Evolutionary conservation across 2,113 vertebrate species (phyloP).

Genomic region (Solea senegalensis): DNA sequence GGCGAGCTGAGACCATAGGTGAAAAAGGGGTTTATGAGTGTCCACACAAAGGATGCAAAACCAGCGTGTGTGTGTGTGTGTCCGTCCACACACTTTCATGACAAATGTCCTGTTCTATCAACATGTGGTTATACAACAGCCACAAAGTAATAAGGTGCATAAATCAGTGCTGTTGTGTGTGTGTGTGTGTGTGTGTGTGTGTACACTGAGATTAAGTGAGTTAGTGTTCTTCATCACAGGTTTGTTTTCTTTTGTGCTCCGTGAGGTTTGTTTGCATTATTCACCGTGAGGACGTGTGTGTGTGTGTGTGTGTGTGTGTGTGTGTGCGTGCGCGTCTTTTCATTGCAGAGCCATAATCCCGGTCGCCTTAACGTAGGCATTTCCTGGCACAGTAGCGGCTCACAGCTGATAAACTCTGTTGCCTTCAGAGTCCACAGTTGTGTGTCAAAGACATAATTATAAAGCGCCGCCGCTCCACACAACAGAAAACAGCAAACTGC

Average conservation of each 20-base stretch:
- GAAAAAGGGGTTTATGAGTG: too few relatives aligned
- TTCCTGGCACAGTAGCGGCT: slow-evolving; percentile 36
- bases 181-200: not conserved
- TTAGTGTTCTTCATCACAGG: not conserved
- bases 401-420: slow-evolving; percentile 3
- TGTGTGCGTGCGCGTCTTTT: slow-evolving; percentile 6
- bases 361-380: slow-evolving; percentile 5
- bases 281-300: too few relatives aligned
- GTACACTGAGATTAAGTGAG: not conserved
- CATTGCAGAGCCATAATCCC: slow-evolving; percentile 22
- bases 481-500: not conserved
- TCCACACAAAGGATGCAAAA: too few relatives aligned
- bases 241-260: not conserved
- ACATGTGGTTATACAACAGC: not conserved
- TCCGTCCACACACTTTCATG: not conserved
- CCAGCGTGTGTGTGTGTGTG: too few relatives aligned
- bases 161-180: slow-evolving; percentile 1
- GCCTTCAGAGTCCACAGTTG: slow-evolving; percentile 25
- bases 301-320: not conserved
- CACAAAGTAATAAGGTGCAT: slow-evolving; percentile 1
- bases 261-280: not conserved
- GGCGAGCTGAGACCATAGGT: too few relatives aligned
- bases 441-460: not conserved
- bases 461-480: slow-evolving; percentile 31
- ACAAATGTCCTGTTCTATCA: not conserved